phyloP scores from a whole-genome alignment of 1,140 invertebrate genomes.

The Phymorhynchus buccinoides region DNA sequence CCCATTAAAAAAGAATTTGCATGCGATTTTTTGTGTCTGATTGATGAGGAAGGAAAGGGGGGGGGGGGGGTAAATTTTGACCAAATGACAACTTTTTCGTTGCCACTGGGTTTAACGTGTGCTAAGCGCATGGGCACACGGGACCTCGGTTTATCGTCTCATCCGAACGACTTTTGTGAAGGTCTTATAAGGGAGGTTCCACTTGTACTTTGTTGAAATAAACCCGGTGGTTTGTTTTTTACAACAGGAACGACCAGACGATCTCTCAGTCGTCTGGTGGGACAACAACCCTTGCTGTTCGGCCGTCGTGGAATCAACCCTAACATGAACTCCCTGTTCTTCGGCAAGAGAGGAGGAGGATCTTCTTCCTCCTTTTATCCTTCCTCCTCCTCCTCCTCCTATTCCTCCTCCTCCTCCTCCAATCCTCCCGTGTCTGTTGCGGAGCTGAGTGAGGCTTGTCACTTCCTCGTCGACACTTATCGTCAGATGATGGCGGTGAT shows the following conservation, averaged over 20 bases:
- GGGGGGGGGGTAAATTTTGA: no score
- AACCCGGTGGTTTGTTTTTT: no score
- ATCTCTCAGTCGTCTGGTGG: slow-evolving; percentile 25
- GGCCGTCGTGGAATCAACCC: slow-evolving; percentile 43
- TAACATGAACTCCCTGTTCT: slow-evolving; percentile 45
- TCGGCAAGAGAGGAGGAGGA: slow-evolving; percentile 41
- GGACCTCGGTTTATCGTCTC: no score
- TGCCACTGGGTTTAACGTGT: no score
- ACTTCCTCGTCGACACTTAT: slow-evolving; percentile 15
- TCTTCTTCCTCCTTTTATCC: background rate
- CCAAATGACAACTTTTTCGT: no score
- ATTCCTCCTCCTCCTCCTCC: background rate
- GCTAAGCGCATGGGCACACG: no score
- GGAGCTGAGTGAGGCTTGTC: slow-evolving; percentile 1
- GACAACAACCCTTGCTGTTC: slow-evolving; percentile 35
- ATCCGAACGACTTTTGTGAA: no score
- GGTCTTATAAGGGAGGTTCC: no score
- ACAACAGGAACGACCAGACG: background rate
- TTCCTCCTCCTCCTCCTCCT: background rate
- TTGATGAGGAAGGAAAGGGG: no score
- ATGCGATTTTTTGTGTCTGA: no score
- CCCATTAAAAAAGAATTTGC: no score
- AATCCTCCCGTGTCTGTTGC: background rate
- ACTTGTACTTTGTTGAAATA: no score
- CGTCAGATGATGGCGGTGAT: background rate